Evolutionary conservation across 2,113 vertebrate species (phyloP).

Genomic region (Nothocercus nigrocapillus): DNA sequence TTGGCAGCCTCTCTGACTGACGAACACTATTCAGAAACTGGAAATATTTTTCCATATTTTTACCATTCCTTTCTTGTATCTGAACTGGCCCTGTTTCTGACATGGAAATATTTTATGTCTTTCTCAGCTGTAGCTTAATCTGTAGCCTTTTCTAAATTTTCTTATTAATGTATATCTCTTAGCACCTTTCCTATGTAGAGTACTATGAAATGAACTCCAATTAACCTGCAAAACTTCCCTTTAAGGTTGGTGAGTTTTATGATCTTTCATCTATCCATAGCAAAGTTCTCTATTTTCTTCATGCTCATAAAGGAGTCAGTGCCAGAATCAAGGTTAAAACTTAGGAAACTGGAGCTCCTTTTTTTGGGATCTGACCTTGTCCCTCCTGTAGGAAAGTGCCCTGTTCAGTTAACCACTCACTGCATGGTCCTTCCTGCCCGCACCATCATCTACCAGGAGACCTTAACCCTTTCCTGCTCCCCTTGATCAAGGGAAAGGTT

Average conservation of each 20-base stretch:
- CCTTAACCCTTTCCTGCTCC: not conserved
- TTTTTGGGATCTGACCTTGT: not conserved
- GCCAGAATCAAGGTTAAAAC: not conserved
- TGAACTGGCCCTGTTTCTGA: not conserved
- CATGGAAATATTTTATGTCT: not conserved
- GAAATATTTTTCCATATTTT: not conserved
- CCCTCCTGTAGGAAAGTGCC: not conserved
- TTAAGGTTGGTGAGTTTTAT: not conserved
- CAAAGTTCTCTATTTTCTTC: not conserved
- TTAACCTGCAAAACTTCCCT: not conserved
- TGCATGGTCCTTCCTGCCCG: not conserved
- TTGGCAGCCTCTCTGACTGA: not conserved
- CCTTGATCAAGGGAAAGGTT: rapidly evolving
- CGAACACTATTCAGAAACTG: not conserved
- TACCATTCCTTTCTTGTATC: not conserved
- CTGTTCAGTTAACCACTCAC: rapidly evolving
- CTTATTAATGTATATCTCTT: not conserved
- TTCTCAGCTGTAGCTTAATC: not conserved
- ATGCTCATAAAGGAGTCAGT: not conserved
- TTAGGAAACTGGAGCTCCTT: not conserved
- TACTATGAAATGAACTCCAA: not conserved
- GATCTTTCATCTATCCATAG: not conserved
- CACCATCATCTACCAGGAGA: rapidly evolving
- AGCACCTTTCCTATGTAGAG: not conserved
- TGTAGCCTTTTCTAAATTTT: not conserved